These are phyloP conservation scores for Sebastes minor DNA, from an alignment of 2,797 vertebrate species.

Conservation along the genomic window DNA sequence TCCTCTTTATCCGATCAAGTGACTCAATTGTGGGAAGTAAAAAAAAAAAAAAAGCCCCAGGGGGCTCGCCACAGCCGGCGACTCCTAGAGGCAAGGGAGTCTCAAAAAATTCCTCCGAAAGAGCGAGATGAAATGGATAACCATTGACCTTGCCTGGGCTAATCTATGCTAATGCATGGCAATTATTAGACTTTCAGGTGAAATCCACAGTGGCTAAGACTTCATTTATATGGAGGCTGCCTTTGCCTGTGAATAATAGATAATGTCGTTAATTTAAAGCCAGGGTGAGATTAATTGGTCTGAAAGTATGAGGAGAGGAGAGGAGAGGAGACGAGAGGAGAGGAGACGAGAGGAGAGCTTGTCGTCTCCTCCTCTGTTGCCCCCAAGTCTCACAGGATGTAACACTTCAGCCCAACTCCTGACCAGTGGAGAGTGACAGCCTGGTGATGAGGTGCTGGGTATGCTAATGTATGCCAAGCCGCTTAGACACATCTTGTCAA, in stretches of 20 bases:
- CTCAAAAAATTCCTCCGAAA: slow-evolving; percentile 5
- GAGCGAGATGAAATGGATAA: slow-evolving; percentile 42
- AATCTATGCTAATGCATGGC: slow-evolving; percentile 65
- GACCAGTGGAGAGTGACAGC: slow-evolving; percentile 60
- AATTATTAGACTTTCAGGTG: slow-evolving; percentile 51
- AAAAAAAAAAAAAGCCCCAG: background rate
- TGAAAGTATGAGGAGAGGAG: background rate
- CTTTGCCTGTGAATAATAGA: slow-evolving; percentile 48
- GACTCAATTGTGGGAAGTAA: background rate
- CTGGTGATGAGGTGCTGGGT: slow-evolving; percentile 51
- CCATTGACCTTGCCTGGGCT: slow-evolving; percentile 49
- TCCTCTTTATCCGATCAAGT: slow-evolving; percentile 25
- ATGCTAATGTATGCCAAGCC: slow-evolving; percentile 68
- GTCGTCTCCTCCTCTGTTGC: background rate
- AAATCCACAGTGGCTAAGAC: slow-evolving; percentile 33
- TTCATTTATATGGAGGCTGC: slow-evolving; percentile 25
- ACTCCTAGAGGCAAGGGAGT: background rate
- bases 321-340: background rate
- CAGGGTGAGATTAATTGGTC: slow-evolving; percentile 31
- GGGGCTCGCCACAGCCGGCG: background rate
- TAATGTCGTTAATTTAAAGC: slow-evolving; percentile 43
- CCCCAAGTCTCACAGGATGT: slow-evolving; percentile 35
- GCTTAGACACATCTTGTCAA: slow-evolving; percentile 63
- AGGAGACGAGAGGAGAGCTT: background rate
- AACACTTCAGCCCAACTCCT: slow-evolving; percentile 29